Conservation (phyloP, 2,888 invertebrate genomes). For the Tryphoninae sp. region DNA sequence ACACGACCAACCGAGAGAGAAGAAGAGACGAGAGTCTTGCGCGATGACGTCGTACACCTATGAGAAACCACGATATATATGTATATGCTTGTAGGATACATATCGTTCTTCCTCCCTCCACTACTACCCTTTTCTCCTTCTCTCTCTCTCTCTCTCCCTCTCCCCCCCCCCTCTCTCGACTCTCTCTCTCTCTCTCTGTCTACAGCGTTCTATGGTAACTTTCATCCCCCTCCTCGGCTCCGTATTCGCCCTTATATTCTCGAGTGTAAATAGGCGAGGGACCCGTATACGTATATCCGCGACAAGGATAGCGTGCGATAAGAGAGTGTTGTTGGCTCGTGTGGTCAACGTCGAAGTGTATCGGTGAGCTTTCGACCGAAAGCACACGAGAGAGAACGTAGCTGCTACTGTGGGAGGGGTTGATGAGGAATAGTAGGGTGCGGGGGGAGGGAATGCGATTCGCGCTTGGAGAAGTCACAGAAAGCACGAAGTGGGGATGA, state of each 20-base stretch:
- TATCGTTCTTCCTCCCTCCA: background rate
- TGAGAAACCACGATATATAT: conserved; percentile 43
- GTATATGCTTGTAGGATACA: background rate
- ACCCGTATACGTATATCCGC: conserved; percentile 47
- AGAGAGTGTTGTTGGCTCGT: conserved; percentile 45
- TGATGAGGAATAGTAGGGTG: conserved; percentile 29
- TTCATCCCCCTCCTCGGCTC: conserved; percentile 39
- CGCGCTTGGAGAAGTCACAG: conserved; percentile 16
- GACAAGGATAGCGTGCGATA: conserved; percentile 59
- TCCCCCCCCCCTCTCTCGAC: too few relatives aligned
- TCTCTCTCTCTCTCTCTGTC: conserved; percentile 23
- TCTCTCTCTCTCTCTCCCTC: conserved; percentile 17
- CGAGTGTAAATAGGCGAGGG: background rate
- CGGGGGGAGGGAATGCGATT: conserved; percentile 14
- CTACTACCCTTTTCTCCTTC: background rate
- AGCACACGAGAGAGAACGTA: conserved; percentile 44
- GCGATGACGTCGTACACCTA: conserved; percentile 47
- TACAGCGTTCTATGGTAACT: conserved; percentile 50
- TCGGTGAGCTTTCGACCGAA: conserved; percentile 65
- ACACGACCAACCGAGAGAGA: conserved; percentile 25
- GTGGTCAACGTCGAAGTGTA: conserved; percentile 63
- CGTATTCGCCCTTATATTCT: conserved; percentile 8
- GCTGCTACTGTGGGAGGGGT: background rate
- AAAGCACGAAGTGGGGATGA: conserved; percentile 52
- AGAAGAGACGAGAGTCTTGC: conserved; percentile 24